Base-by-base conservation (phyloP, 2,113 vertebrate genomes). In the Channa maculata region DNA sequence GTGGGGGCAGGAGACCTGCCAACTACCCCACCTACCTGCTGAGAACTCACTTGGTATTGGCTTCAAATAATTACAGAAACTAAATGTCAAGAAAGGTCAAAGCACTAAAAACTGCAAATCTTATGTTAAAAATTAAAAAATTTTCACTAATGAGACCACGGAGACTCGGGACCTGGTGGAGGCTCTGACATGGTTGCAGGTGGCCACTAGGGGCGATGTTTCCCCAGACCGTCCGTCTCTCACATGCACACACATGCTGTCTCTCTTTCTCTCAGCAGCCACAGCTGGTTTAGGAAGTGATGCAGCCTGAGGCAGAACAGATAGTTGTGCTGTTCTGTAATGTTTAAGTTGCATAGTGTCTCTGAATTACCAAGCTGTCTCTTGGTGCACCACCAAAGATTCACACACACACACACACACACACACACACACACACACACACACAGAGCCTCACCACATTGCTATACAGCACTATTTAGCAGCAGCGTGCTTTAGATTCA, bases 131-230 rank as follows among this genome's bases (percentile, higher is more conserved):
- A 6, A n/a, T 4, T 41, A 7, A 14, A 2, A n/a, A n/a, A n/a
- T n/a, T 64, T 24, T 34, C 10, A 33, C n/a, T 33, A 3, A 4
- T 3, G 39, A 49, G 69, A n/a, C 14, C 8, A 62, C 57, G 11
- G 58, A 24, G 62, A 58, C 13, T 11, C 0, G 0, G 14, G 24
- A 3, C 50, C 41, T 45, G 37, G 10, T 76, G 54, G 53, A 38
- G 10, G 53, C 33, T 59, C 59, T 15, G 52, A 44, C 36, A 50
- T 74, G 69, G 34, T 15, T 39, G 59, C 54, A 24, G 61, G 51
- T 84, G 82, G 72, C 89, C 86, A 87, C 88, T 85, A 92, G 88
- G 76, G 89, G 90, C 89, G 92, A 85, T 70, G 82, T 92, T 91
- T 88, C 85, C 79, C 57, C 38, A 44, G 71, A 58, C 73, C 50